Evolutionary conservation across 1,140 invertebrate species (phyloP).

Genomic region (Latrodectus geometricus): DNA sequence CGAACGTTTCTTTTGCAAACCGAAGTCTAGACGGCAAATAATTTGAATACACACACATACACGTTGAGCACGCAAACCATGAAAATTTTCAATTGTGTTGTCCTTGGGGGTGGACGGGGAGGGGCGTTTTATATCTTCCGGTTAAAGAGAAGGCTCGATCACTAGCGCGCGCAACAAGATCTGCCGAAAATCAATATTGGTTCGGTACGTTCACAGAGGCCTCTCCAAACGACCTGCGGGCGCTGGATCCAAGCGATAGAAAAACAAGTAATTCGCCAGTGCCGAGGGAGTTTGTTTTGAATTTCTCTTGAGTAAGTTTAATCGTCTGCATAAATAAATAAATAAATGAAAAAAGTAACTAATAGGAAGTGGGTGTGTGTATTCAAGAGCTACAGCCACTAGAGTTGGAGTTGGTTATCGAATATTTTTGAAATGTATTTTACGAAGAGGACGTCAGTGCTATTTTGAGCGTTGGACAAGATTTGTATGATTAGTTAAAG

Average conservation of each 20-base stretch:
- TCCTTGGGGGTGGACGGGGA: no score
- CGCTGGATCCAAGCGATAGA: neutral
- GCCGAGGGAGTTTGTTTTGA: conserved; percentile 18
- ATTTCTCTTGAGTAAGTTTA: conserved; percentile 26
- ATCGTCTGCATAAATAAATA: neutral
- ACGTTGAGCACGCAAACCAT: neutral
- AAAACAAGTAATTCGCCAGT: conserved; percentile 24
- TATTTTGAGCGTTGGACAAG: no score
- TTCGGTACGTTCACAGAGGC: conserved; percentile 11
- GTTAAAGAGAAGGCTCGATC: neutral
- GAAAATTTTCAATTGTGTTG: conserved; percentile 17
- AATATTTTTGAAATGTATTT: no score
- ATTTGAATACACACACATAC: neutral
- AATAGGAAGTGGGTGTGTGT: no score
- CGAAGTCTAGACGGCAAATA: neutral
- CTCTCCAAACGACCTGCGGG: conserved; percentile 11
- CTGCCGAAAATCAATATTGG: conserved; percentile 28
- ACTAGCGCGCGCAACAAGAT: conserved; percentile 5
- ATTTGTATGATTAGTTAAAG: no score
- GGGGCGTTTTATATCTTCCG: conserved; percentile 24
- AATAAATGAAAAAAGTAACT: neutral
- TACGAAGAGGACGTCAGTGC: no score
- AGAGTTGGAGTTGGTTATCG: no score
- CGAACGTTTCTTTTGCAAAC: no score
- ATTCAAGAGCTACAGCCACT: no score